Base-by-base conservation (phyloP, 2,888 invertebrate species). In the Hypercompe scribonia region DNA sequence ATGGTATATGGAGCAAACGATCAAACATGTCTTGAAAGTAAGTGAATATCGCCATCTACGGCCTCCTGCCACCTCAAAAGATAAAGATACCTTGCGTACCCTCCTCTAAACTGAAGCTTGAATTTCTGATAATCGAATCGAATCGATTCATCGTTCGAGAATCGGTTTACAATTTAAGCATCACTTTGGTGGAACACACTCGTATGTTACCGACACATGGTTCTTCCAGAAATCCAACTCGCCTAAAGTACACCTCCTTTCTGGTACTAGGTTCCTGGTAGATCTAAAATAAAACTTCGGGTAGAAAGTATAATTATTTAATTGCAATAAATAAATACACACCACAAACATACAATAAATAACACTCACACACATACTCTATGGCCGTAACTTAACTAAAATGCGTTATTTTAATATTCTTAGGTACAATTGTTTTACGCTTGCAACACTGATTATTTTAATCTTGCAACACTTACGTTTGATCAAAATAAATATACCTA, bases 271-370 rank as follows among this genome's bases (percentile, higher is more conserved):
- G 21, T 64, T 64, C 33, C 21, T 34, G 24, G 24, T 34, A 68
- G 74, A n/a, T 76, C 58, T 39, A 76, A 77, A 75, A 73, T 42
- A 69, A 82, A 78, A 82, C 78, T 15, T 2, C 1, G 71, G 81
- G 73, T 80, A 78, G 72, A 81, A 85, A 85, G 80, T 81, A 77
- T 73, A 81, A 85, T 79, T 81, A 85, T 79, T 81, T 81, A 71
- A 75, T 78, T 76, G 42, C 68, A 79, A 78, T 84, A 83, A 81
- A 85, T 83, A 81, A 81, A 78, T 63, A 77, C 71, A 80, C 84
- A 79, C 84, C 86, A 84, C 82, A 86, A 80, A 72, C 84, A 85
- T 81, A 83, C 84, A 84, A 88, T 86, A 88, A 88, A 89, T 90
- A 69, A 80, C 84, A 84, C 15, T 76, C 83, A 86, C 84, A 82